These are phyloP conservation scores for Marasmarcha lunaedactyla DNA, from an alignment of 2,888 invertebrate genomes.

Conservation along the genomic window DNA sequence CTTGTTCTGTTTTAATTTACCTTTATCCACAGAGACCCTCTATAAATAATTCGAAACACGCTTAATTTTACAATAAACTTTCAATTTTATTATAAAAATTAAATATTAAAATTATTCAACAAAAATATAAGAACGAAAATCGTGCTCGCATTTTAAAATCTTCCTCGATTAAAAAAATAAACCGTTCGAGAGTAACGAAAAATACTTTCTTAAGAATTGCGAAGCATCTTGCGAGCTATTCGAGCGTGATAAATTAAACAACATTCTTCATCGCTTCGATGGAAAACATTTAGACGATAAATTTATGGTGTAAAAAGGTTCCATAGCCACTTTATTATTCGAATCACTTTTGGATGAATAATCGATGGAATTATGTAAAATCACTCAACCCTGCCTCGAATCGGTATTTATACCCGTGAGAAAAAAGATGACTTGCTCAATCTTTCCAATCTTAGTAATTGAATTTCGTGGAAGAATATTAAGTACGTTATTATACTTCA, in stretches of 20 bases:
- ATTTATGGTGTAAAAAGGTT: constrained; percentile 12
- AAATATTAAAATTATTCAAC: too few species aligned
- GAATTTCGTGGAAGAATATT: neutral
- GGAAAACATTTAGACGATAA: neutral
- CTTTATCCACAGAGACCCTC: too few species aligned
- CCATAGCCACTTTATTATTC: constrained; percentile 25
- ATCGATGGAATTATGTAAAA: constrained; percentile 1
- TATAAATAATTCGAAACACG: too few species aligned
- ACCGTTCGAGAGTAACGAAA: too few species aligned
- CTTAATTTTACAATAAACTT: too few species aligned
- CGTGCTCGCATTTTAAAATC: too few species aligned
- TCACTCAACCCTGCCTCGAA: neutral
- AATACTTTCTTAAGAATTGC: neutral
- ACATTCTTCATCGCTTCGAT: neutral
- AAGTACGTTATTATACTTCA: neutral
- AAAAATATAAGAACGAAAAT: too few species aligned
- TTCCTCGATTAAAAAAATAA: too few species aligned
- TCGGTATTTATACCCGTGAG: neutral
- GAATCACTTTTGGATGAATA: neutral
- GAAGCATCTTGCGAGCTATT: neutral
- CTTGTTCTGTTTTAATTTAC: too few species aligned
- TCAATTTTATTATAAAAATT: too few species aligned
- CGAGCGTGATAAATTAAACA: neutral
- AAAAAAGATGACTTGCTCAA: constrained; percentile 23
- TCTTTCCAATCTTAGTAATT: constrained; percentile 17